These are phyloP conservation scores for Palythoa caribaeorum DNA, from an alignment of 92 coral and sea anemone species.

Conservation along the genomic window DNA sequence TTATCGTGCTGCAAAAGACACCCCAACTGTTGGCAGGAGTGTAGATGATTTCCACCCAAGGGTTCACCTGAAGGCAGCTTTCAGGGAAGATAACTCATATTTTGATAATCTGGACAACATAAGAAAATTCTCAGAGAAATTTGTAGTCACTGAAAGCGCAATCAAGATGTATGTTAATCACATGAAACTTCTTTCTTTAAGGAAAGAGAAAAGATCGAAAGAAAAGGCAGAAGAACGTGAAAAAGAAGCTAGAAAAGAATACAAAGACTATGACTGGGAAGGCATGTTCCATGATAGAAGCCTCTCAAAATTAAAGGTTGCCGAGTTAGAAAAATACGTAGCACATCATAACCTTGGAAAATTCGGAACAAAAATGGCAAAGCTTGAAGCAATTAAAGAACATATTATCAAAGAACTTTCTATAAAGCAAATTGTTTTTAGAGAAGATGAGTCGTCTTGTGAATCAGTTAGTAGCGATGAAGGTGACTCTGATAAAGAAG, in stretches of 20 bases:
- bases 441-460: slow-evolving; percentile 27
- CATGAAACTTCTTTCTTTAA: too few relatives aligned
- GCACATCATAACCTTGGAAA: slow-evolving; percentile 50
- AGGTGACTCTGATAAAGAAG: too few relatives aligned
- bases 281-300: too few relatives aligned
- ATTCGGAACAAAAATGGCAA: slow-evolving; percentile 44
- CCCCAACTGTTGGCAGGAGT: too few relatives aligned
- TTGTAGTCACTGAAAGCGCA: slow-evolving; percentile 40
- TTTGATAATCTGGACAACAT: slow-evolving; percentile 53
- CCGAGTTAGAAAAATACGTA: slow-evolving; percentile 54
- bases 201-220: too few relatives aligned
- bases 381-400: slow-evolving; percentile 50
- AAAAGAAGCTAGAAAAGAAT: slow-evolving; percentile 37
- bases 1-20: slow-evolving; percentile 48
- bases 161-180: too few relatives aligned
- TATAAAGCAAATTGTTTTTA: too few relatives aligned
- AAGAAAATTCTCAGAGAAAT: slow-evolving; percentile 45
- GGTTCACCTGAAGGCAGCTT: slow-evolving; percentile 52
- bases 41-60: slow-evolving; percentile 69
- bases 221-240: slow-evolving; percentile 49
- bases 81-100: slow-evolving; percentile 32
- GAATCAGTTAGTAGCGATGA: slow-evolving; percentile 2
- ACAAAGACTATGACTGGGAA: too few relatives aligned
- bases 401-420: too few relatives aligned
- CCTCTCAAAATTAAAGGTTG: slow-evolving; percentile 54